Percentiles rank a stretch among this genome's conserved stretches.
These are phyloP conservation scores for Galemys pyrenaicus DNA, from an alignment of 2,113 vertebrate genomes.

Conservation along the genomic window DNA sequence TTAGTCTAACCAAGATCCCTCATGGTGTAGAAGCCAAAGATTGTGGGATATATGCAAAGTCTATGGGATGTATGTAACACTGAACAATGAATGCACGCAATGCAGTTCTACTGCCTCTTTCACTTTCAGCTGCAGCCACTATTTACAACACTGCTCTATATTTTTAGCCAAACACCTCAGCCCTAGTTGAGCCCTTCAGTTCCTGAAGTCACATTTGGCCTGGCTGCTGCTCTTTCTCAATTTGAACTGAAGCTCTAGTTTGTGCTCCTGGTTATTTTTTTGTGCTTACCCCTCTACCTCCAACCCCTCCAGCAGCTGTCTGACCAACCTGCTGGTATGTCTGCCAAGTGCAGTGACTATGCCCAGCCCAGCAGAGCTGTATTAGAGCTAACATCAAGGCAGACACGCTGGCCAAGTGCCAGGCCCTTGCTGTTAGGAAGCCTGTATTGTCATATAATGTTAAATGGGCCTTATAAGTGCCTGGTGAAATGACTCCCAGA, in stretches of 20 bases:
- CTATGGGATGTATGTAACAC: not conserved
- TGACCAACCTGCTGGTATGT: slow-evolving; percentile 62
- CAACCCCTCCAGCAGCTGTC: slow-evolving; percentile 52
- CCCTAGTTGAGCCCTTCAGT: not conserved
- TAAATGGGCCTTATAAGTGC: slow-evolving; percentile 69
- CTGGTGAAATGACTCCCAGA: slow-evolving; percentile 51
- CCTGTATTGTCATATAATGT: slow-evolving; percentile 66
- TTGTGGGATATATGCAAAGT: not conserved
- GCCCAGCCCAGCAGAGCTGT: slow-evolving; percentile 20
- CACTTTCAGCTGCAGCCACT: not conserved
- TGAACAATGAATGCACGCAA: not conserved
- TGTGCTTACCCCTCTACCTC: not conserved
- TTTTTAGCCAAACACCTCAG: not conserved
- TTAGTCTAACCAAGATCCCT: not conserved
- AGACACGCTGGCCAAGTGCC: slow-evolving; percentile 41
- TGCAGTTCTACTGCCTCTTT: not conserved
- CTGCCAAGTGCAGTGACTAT: slow-evolving; percentile 45
- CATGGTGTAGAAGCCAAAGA: not conserved
- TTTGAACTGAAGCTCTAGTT: not conserved
- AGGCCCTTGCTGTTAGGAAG: slow-evolving; percentile 61
- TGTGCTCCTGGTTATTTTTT: not conserved
- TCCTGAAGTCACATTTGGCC: not conserved
- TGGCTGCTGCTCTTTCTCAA: not conserved
- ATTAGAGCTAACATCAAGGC: slow-evolving; percentile 34
- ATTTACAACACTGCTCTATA: not conserved